Percentiles rank a stretch among this genome's conserved stretches.
phyloP scores from a whole-genome alignment of 2,888 invertebrate species.

The Mongoloraphidia duomilia region DNA sequence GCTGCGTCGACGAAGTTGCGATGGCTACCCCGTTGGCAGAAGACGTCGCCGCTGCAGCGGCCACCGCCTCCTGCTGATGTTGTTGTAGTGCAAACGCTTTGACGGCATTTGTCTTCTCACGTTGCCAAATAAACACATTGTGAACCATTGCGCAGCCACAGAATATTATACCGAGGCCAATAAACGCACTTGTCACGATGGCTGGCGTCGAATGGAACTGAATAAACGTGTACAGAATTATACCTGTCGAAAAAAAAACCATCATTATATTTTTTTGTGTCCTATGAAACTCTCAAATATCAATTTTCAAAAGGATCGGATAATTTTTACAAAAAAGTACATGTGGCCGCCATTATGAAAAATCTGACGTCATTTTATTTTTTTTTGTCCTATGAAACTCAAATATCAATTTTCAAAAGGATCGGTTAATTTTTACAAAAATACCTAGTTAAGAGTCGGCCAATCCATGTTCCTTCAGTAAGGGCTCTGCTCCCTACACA shows the following conservation, averaged over 20 bases:
- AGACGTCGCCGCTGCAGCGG: conserved; percentile 28
- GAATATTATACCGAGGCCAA: conserved; percentile 83
- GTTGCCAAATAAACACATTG: conserved; percentile 89
- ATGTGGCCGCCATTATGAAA: no score
- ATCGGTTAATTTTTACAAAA: no score
- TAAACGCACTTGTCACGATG: conserved; percentile 76
- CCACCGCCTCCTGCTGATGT: conserved; percentile 14
- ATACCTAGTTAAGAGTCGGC: no score
- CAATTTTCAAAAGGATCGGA: no score
- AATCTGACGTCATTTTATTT: no score
- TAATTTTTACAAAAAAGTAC: no score
- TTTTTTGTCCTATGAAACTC: no score
- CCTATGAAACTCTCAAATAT: no score
- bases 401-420: no score
- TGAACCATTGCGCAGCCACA: conserved; percentile 89
- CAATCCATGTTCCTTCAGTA: no score
- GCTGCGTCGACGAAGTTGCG: conserved; percentile 8
- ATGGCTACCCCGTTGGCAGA: conserved; percentile 6
- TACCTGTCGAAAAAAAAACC: conserved; percentile 43
- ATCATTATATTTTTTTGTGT: no score
- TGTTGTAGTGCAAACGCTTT: conserved; percentile 36
- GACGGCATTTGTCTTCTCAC: conserved; percentile 73
- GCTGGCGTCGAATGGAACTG: conserved; percentile 87
- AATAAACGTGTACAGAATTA: conserved; percentile 83
- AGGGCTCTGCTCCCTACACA: no score